These are phyloP conservation scores for Rhinatrema bivittatum DNA, from an alignment of 2,797 vertebrate species.

Conservation along the genomic window DNA sequence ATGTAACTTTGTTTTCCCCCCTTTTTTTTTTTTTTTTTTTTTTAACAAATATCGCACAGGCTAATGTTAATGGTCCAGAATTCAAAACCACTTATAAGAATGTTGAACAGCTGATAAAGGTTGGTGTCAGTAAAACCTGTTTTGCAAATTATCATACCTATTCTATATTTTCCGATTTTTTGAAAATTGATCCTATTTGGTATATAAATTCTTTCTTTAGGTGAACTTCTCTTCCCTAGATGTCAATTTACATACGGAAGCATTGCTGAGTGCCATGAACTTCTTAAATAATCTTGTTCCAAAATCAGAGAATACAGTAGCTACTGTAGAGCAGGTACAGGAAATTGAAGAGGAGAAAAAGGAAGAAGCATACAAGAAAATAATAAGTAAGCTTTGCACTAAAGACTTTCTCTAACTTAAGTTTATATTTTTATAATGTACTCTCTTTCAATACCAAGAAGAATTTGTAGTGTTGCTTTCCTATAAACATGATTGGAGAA, in stretches of 20 bases:
- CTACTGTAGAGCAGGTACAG: constrained; percentile 47
- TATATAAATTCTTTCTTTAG: constrained; percentile 38
- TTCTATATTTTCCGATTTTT: neutral
- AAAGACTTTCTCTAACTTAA: too few relatives aligned
- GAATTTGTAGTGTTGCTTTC: too few relatives aligned
- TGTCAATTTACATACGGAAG: constrained; percentile 88
- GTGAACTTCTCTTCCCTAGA: constrained; percentile 91
- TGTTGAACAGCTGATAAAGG: constrained; percentile 85
- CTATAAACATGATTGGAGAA: too few relatives aligned
- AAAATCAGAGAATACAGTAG: constrained; percentile 52
- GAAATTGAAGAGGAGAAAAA: constrained; percentile 73
- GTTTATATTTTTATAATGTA: too few relatives aligned
- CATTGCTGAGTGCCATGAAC: constrained; percentile 82
- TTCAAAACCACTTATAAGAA: constrained; percentile 75
- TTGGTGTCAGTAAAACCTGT: constrained; percentile 29
- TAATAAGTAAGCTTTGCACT: constrained; percentile 45
- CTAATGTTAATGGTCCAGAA: constrained; percentile 76
- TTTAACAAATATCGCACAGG: constrained; percentile 53
- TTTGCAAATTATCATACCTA: neutral
- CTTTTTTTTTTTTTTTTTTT: constrained; percentile 3
- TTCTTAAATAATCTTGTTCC: constrained; percentile 80
- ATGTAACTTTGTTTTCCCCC: too few relatives aligned
- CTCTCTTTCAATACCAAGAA: too few relatives aligned
- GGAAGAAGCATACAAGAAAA: constrained; percentile 65
- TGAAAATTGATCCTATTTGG: constrained; percentile 6